Evolutionary conservation across 1,140 invertebrate genomes (phyloP).

Genomic region (Pygmarrhopalites habei): DNA sequence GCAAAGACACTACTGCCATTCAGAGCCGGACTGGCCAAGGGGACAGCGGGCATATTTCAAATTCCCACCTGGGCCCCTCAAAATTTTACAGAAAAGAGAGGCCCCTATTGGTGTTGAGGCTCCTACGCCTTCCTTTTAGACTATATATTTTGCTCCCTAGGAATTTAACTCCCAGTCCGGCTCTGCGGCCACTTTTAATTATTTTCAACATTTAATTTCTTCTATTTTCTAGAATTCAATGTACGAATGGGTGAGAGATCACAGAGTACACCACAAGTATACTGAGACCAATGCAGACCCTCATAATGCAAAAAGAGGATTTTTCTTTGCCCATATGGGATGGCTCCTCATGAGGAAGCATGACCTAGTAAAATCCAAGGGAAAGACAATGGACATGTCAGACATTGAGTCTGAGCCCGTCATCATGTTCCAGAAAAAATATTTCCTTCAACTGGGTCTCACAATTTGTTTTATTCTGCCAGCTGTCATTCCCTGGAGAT

Average conservation of each 20-base stretch:
- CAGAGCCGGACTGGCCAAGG: no score
- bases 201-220: neutral
- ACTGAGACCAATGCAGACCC: slow-evolving; percentile 94
- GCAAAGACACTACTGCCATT: no score
- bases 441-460: slow-evolving; percentile 75
- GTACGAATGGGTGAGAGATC: slow-evolving; percentile 87
- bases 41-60: no score
- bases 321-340: slow-evolving; percentile 93
- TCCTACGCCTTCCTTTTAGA: no score
- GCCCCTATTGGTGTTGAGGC: no score
- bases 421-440: slow-evolving; percentile 79
- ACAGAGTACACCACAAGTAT: slow-evolving; percentile 93
- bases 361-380: slow-evolving; percentile 78
- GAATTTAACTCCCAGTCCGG: no score
- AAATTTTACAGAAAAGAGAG: no score
- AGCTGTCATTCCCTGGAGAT: slow-evolving; percentile 68
- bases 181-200: no score
- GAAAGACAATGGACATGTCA: slow-evolving; percentile 73
- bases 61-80: no score
- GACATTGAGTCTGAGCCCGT: slow-evolving; percentile 80
- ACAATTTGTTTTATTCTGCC: slow-evolving; percentile 79
- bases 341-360: slow-evolving; percentile 90
- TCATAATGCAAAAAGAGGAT: slow-evolving; percentile 84
- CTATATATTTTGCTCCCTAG: no score
- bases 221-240: slow-evolving; percentile 66